These are phyloP conservation scores for Lepidotrigona ventralis DNA, from an alignment of 1,140 invertebrate species.

Conservation along the genomic window DNA sequence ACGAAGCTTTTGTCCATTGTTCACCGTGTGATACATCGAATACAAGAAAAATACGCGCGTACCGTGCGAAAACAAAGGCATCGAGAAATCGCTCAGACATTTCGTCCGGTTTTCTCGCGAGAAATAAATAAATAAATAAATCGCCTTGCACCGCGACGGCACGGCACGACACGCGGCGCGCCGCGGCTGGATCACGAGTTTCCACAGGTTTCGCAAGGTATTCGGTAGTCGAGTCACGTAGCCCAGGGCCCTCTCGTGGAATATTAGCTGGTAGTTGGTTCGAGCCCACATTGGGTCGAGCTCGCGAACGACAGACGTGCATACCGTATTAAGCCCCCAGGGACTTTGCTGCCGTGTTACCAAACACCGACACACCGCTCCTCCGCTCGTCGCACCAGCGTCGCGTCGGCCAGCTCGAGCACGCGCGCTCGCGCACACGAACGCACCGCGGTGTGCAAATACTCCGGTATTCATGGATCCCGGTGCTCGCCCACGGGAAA, in stretches of 20 bases:
- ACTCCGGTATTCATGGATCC: constrained; percentile 78
- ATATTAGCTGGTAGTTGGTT: constrained; percentile 77
- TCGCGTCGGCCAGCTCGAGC: constrained; percentile 47
- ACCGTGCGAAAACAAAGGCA: too few relatives aligned
- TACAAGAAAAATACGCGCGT: too few relatives aligned
- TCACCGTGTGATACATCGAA: too few relatives aligned
- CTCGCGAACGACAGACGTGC: constrained; percentile 75
- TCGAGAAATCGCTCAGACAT: too few relatives aligned
- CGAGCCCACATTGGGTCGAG: constrained; percentile 71
- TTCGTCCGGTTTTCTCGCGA: neutral
- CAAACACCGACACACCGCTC: constrained; percentile 47
- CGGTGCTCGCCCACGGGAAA: constrained; percentile 67
- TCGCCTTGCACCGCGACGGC: neutral
- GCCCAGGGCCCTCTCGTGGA: constrained; percentile 72
- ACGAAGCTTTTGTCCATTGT: too few relatives aligned
- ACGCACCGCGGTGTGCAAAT: constrained; percentile 69
- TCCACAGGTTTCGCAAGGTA: constrained; percentile 57
- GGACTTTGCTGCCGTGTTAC: constrained; percentile 64
- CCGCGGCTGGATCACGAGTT: constrained; percentile 45
- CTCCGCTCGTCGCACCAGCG: neutral
- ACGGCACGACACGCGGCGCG: neutral
- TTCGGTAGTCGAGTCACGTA: constrained; percentile 66
- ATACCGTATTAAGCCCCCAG: constrained; percentile 78
- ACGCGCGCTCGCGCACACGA: constrained; percentile 32
- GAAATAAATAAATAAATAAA: constrained; percentile 18